Base-by-base conservation (phyloP, 2,888 invertebrate genomes). In the Andricus quercusramuli region DNA sequence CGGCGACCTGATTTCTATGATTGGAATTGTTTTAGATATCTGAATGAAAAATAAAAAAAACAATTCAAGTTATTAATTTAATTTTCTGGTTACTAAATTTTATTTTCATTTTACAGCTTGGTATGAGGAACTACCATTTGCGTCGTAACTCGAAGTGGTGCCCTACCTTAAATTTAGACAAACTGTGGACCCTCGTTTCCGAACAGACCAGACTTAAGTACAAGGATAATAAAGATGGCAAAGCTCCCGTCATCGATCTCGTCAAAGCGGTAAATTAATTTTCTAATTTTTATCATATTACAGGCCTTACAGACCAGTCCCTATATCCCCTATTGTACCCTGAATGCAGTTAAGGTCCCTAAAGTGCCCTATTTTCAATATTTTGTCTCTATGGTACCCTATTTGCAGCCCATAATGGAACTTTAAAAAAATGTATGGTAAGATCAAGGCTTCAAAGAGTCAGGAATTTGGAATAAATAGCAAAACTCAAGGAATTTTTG, bases 41-140 rank as follows among this genome's bases (percentile, higher is more conserved):
- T 74, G 74, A 74, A n/a, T 56, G 2, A 6, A 20, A 51, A 47
- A 32, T 2, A n/a, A n/a, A 32, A n/a, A n/a, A 59, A 59, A 11
- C 22, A 22, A 17, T n/a, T n/a, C 0, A 9, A n/a, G n/a, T 22
- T 22, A 22, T 59, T 11, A 11, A 3, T 59, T 22, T 20, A 22
- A 22, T 59, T 59, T 66, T 78, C 62, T 76, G 5, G 65, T 65
- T 70, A 51, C 0, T 32, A 32, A 70, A 20, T 59, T 78, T 59
- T n/a, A 15, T 68, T 74, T 84, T 9, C 74, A n/a, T 84, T 78
- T 87, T 85, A 17, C 91, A 96, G 96, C 97, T 99, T 90, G 99
- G 99, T 94, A 99, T 99, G 99, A 96, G 99, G 91, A 98, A 99
- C 93, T 99, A 96, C 94, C 99, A 99, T 93, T 94, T 97, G 90